Base-by-base conservation (phyloP, 2,113 vertebrate species). In the Trematomus loennbergii region DNA sequence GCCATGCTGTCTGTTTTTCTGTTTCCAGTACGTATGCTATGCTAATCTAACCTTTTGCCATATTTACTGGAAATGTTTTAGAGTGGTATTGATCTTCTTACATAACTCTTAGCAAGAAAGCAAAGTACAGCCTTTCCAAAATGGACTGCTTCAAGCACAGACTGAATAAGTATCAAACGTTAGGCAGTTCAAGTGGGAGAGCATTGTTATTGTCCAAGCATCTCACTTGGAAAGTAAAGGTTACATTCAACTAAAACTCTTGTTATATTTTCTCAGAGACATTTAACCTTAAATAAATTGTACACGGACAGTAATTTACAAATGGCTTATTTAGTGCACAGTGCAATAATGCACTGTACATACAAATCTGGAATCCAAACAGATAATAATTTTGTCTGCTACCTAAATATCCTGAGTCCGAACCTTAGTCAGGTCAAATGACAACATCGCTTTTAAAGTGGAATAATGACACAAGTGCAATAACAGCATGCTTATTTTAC, bases 321-420 rank as follows among this genome's bases (percentile, higher is more conserved):
- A 60, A 52, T 88, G 87, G 88, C 87, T 88, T 92, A 72, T 75
- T 88, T 68, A 50, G 69, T 81, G 76, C 54, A 72, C 54, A 58
- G 70, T 81, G 74, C 53, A 70, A 17, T 40, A 40, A 50, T 72
- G 43, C 22, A 72, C 67, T 54, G 49, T 33, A 70, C 20, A 64
- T 79, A 79, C 62, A 75, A 81, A 46, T 72, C 67, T 71, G 46
- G 52, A 83, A 53, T 61, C 50, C 12, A 77, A 75, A 66, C 36
- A 17, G 52, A 10, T 68, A 36, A 64, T n/a, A 54, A 78, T 73
- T 68, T 74, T 15, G 58, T 84, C 67, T 82, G 70, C 80, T 81
- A 86, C 60, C 62, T 62, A 71, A 88, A 75, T 78, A 88, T 87
- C 92, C 90, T 93, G 91, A 94, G 92, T 86, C 72, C 54, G 49